Conservation (phyloP, 30 jellyfish, hydroid and myxozoan species). For the Hydractinia echinata region DNA sequence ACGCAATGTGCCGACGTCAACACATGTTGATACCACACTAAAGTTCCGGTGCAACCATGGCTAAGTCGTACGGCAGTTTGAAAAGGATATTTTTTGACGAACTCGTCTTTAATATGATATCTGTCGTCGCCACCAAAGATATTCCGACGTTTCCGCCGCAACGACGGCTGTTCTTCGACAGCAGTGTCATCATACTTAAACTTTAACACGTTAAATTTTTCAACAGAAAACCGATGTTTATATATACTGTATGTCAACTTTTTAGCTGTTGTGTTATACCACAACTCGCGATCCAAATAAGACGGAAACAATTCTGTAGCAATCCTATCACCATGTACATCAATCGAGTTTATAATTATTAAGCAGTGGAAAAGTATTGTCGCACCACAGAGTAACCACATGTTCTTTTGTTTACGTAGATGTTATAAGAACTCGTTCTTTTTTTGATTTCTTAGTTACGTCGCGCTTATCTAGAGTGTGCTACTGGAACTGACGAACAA, state of each 20-base stretch:
- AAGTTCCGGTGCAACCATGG: conserved; percentile 85
- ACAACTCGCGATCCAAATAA: background rate
- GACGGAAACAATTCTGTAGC: background rate
- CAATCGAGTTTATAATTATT: too few species aligned
- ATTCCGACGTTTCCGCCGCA: conserved; percentile 36
- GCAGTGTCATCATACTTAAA: background rate
- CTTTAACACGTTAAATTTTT: background rate
- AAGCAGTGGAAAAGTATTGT: too few species aligned
- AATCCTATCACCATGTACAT: too few species aligned
- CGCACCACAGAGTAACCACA: too few species aligned
- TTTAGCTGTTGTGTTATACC: background rate
- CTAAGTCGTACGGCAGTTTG: conserved; percentile 62
- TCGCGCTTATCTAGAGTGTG: too few species aligned
- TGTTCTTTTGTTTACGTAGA: too few species aligned
- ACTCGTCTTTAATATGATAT: conserved; percentile 20
- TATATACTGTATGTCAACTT: background rate
- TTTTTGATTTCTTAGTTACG: too few species aligned
- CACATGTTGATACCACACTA: conserved; percentile 84
- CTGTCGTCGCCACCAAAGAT: conserved; percentile 75
- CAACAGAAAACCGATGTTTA: background rate
- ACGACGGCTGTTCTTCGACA: background rate
- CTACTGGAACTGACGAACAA: too few species aligned
- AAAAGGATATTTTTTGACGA: conserved; percentile 59
- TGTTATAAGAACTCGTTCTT: too few species aligned
- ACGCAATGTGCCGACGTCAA: conserved; percentile 89